Evolutionary conservation across 2,797 vertebrate species (phyloP).

Genomic region (Leptodactylus fallax): DNA sequence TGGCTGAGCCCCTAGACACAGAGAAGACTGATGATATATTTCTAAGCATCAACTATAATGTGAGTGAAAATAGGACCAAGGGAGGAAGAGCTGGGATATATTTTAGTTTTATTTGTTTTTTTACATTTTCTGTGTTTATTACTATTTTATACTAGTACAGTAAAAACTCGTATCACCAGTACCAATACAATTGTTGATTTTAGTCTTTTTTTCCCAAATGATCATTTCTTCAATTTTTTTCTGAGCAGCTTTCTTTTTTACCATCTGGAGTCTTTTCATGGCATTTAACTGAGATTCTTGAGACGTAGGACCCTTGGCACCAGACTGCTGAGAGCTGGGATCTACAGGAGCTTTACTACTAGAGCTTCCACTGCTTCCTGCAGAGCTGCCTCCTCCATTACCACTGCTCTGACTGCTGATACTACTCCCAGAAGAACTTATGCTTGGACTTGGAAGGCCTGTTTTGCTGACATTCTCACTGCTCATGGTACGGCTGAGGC

Average conservation of each 20-base stretch:
- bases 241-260: slow-evolving; percentile 98
- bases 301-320: slow-evolving; percentile 89
- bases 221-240: slow-evolving; percentile 92
- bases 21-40: too few species aligned
- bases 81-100: too few species aligned
- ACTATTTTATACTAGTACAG: neutral
- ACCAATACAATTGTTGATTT: neutral
- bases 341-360: slow-evolving; percentile 77
- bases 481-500: slow-evolving; percentile 88
- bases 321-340: slow-evolving; percentile 67
- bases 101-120: neutral
- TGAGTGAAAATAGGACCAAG: too few species aligned
- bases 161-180: neutral
- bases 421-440: slow-evolving; percentile 70
- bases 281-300: slow-evolving; percentile 96
- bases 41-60: too few species aligned
- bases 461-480: slow-evolving; percentile 88
- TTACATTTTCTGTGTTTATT: neutral
- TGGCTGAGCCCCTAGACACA: too few species aligned
- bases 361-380: slow-evolving; percentile 67
- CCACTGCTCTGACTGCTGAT: slow-evolving; percentile 66
- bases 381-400: slow-evolving; percentile 69
- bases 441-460: slow-evolving; percentile 78
- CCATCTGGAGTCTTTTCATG: slow-evolving; percentile 94
- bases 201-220: neutral